Evolutionary conservation across 2,888 invertebrate species (phyloP).

Genomic region (Cryptocheilus praepositus): DNA sequence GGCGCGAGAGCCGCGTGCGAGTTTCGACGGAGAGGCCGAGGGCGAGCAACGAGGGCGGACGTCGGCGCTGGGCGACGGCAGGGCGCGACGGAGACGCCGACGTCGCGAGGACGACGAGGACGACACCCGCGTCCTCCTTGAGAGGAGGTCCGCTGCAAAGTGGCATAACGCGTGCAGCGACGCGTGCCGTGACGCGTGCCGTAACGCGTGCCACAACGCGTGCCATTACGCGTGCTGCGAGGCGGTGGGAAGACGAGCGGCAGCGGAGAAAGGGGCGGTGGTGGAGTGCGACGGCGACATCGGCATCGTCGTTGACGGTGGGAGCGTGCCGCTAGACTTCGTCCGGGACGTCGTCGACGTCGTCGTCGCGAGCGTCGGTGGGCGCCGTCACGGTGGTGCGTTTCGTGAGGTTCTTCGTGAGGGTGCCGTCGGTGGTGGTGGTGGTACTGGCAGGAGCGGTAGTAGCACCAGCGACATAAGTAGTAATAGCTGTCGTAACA

Average conservation of each 20-base stretch:
- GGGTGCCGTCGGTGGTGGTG: constrained; percentile 51
- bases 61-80: constrained; percentile 50
- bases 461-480: no score
- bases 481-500: background rate
- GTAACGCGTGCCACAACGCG: no score
- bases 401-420: constrained; percentile 46
- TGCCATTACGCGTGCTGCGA: background rate
- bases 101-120: constrained; percentile 48
- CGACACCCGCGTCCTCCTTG: constrained; percentile 27
- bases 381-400: constrained; percentile 53
- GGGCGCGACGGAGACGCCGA: constrained; percentile 63
- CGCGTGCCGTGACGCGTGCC: constrained; percentile 20
- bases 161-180: constrained; percentile 27
- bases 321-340: constrained; percentile 27
- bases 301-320: constrained; percentile 28
- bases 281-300: constrained; percentile 5
- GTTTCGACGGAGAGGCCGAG: constrained; percentile 48
- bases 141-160: constrained; percentile 21
- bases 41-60: constrained; percentile 31
- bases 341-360: constrained; percentile 51
- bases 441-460: constrained; percentile 20
- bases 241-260: background rate
- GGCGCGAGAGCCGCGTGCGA: constrained; percentile 47
- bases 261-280: background rate
- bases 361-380: constrained; percentile 54